Evolutionary conservation across 2,113 vertebrate genomes (phyloP), one percentile per base, ranked within the genome.

Genomic region (Asarcornis scutulata): DNA sequence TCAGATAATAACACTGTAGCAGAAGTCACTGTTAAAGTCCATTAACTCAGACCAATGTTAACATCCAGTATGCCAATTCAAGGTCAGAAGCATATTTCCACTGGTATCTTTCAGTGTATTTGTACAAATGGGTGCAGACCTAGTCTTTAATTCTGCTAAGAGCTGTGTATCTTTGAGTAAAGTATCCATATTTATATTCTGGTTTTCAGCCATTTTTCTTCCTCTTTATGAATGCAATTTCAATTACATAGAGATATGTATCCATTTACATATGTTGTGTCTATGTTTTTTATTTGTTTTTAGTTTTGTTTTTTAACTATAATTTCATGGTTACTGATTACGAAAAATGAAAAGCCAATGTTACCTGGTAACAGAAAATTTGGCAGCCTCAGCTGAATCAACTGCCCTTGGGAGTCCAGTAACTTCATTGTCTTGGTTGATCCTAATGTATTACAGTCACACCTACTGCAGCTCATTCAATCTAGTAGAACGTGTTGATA

Each of bases 401-500:
- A 48, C 56, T 82, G 95, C 58, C 86, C 93, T 93, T 96, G 94
- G 75, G 73, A 86, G 83, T n/a, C 60, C 69, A 31, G 36, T 60
- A 80, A 94, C 91, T 89, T 75, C 78, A 73, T 53, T 40, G 13
- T 48, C n/a, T 32, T 48, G 50, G 58, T 6, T 44, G 77, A 80
- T 74, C 58, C 46, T 93, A 38, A 86, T 50, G 53, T 31, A 40
- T 32, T 83, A 71, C 38, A 79, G 63, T 68, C 86, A 48, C 29
- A 87, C 62, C 74, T 95, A 71, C 79, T 53, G 83, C 89, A 72
- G 55, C 58, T 92, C 66, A 42, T 50, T 26, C 60, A 85, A 79
- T 73, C 63, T 67, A 74, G 52, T 42, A 94, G 76, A 89, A 94
- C 80, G 81, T 10, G 7, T 95, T 95, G 72, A 91, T 95, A 96